Evolutionary conservation across 2,113 vertebrate species (phyloP).

Genomic region (Austrofundulus limnaeus): DNA sequence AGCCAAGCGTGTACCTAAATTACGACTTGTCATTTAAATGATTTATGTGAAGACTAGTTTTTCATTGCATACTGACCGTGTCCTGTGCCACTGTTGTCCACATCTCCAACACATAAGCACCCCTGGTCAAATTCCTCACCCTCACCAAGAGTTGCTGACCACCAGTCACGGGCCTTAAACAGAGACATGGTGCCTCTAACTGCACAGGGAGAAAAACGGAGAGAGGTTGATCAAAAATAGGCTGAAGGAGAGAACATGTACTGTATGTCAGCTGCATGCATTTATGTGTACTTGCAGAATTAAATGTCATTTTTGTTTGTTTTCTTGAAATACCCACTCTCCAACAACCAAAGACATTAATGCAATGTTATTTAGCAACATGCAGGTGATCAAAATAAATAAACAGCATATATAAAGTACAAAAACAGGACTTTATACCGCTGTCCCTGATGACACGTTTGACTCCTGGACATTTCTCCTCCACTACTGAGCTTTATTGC

Average conservation of each 20-base stretch:
- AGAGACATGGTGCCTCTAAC: slow-evolving; percentile 88
- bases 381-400: no score
- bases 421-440: not conserved
- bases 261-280: not conserved
- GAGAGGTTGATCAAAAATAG: not conserved
- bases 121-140: slow-evolving; percentile 98
- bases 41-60: not conserved
- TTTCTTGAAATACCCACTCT: no score
- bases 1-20: no score
- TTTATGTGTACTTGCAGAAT: not conserved
- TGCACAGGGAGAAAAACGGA: slow-evolving; percentile 37
- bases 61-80: slow-evolving; percentile 80
- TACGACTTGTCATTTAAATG: not conserved
- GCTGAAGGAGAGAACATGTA: not conserved
- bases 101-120: slow-evolving; percentile 90
- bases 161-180: slow-evolving; percentile 98
- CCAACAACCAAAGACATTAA: no score
- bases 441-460: slow-evolving; percentile 3
- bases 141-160: slow-evolving; percentile 87
- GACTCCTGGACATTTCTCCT: not conserved
- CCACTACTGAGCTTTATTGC: not conserved
- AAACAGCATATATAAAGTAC: not conserved
- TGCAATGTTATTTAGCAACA: no score
- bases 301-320: not conserved
- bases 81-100: slow-evolving; percentile 90